These are phyloP conservation scores for Hedychridium roseum DNA, from an alignment of 2,888 invertebrate genomes.

Conservation along the genomic window DNA sequence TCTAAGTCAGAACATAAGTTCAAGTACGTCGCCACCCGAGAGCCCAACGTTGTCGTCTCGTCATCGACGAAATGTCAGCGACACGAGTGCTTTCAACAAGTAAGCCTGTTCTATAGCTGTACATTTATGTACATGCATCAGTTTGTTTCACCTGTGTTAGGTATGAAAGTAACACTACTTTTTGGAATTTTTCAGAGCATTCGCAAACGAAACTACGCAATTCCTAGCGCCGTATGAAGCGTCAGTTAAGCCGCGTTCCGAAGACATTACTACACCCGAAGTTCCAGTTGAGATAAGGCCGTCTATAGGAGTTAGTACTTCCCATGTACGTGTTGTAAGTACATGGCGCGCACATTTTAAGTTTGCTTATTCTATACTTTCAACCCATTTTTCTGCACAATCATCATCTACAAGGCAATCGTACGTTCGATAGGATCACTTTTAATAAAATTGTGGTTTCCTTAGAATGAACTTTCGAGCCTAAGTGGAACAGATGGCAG, in stretches of 20 bases:
- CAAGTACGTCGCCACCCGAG: conserved; percentile 57
- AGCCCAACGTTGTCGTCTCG: conserved; percentile 62
- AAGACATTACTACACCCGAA: conserved; percentile 62
- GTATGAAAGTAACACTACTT: no score
- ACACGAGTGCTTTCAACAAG: conserved; percentile 85
- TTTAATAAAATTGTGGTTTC: conserved; percentile 7
- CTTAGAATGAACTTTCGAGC: conserved; percentile 62
- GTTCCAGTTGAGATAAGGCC: conserved; percentile 51
- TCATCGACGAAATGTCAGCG: conserved; percentile 84
- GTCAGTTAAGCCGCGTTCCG: conserved; percentile 67
- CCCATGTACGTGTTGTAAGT: conserved; percentile 65
- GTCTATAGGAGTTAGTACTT: conserved; percentile 60
- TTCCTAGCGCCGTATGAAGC: conserved; percentile 79
- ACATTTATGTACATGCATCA: no score
- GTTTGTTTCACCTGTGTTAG: no score
- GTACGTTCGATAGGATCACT: conserved; percentile 8
- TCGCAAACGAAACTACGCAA: conserved; percentile 78
- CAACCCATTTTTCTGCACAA: conserved; percentile 33
- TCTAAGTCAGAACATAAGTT: conserved; percentile 59
- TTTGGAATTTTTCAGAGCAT: conserved; percentile 72
- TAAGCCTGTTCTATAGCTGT: conserved; percentile 66
- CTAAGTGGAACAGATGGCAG: conserved; percentile 54
- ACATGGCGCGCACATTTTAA: conserved; percentile 49
- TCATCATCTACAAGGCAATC: conserved; percentile 4
- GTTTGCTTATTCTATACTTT: conserved; percentile 24